phyloP scores from a whole-genome alignment of 2,113 vertebrate genomes.

The Stigmatopora argus region DNA sequence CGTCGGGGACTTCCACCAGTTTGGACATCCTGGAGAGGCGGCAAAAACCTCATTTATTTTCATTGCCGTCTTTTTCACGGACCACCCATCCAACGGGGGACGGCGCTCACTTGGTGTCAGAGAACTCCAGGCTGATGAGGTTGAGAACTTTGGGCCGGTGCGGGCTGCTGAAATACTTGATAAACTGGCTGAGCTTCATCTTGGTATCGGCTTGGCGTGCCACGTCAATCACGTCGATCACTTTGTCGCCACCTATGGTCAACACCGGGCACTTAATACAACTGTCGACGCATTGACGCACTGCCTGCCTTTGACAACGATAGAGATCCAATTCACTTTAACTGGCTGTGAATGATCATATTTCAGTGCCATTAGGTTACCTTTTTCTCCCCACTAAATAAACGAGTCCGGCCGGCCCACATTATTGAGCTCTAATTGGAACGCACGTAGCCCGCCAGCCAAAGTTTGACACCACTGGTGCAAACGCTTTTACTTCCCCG shows the following conservation, averaged over 20 bases:
- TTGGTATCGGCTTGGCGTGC: conserved; percentile 98
- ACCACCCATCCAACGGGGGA: neutral
- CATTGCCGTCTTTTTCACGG: too few species aligned
- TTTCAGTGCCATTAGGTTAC: too few species aligned
- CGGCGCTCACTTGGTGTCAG: conserved; percentile 88
- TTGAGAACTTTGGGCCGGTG: conserved; percentile 94
- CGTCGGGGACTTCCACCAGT: conserved; percentile 91
- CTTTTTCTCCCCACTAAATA: too few species aligned
- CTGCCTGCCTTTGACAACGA: too few species aligned
- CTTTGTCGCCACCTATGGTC: conserved; percentile 84
- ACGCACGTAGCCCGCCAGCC: too few species aligned
- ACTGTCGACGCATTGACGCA: too few species aligned
- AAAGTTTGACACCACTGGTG: too few species aligned
- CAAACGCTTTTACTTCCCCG: neutral
- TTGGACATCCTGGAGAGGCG: conserved; percentile 83
- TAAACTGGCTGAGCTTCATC: conserved; percentile 93
- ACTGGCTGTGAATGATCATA: too few species aligned
- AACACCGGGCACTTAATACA: neutral
- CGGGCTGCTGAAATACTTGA: conserved; percentile 88
- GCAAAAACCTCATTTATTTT: neutral
- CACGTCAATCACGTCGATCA: conserved; percentile 98
- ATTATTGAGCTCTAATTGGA: too few species aligned
- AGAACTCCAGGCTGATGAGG: conserved; percentile 99
- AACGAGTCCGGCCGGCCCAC: too few species aligned
- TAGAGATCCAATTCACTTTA: too few species aligned